Evolutionary conservation across 2,888 invertebrate genomes (phyloP), one percentile per base, ranked within the genome.

Genomic region (Yponomeuta plumbellus): DNA sequence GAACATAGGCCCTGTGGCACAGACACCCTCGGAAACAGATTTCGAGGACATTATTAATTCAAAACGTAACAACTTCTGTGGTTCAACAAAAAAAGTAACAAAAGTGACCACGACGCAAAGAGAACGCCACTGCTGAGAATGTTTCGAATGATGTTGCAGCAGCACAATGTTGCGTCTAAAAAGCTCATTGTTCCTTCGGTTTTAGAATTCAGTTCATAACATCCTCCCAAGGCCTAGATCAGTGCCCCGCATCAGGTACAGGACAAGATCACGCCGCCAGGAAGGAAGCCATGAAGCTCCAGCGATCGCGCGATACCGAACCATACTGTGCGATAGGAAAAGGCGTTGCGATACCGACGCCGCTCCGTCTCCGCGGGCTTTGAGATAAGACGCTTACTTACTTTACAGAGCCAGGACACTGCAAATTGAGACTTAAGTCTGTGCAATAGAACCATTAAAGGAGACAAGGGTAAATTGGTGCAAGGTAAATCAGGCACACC

Each of bases 401-500:
- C 13, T 23, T 26, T 17, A 26, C 23, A 26, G 34, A 52, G 13
- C 44, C 11, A 0, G 11, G 23, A 59, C 6, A 59, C 4, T 59
- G n/a, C 57, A 21, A 52, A 52, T 4, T 3, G 44, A 17, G 17
- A 52, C 59, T 23, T 22, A 21, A 59, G n/a, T 21, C 8, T 21
- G 1, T 21, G 23, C 10, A 59, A 21, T 59, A 59, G 11, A 21
- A 23, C 1, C 4, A 2, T 13, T 59, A 1, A 4, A 59, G 22
- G 21, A 13, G 59, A 22, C 17, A 23, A 17, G 34, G 17, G 34
- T 44, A 68, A 64, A 64, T 66, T 68, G 68, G 65, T 67, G 69
- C 44, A 64, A 65, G 66, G 68, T 69, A 69, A 71, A 70, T 70
- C 71, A 69, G 68, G 63, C 62, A 69, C 74, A 74, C 74, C 74